Percentiles rank a stretch among this genome's conserved stretches.
phyloP scores from a whole-genome alignment of 2,888 invertebrate genomes.

The Pinctada fucata region DNA sequence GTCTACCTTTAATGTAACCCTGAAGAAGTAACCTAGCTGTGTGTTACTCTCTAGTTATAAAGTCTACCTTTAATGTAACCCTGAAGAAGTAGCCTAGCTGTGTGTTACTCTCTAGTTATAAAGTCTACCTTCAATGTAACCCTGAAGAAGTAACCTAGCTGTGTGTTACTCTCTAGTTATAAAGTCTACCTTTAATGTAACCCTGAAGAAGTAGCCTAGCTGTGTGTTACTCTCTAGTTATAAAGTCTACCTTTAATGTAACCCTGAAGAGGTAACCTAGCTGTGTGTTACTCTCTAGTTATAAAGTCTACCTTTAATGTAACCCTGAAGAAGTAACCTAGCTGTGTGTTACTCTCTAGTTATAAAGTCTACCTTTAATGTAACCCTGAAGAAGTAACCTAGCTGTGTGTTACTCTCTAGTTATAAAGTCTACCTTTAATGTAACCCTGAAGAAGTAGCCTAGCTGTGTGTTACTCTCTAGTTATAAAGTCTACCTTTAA shows the following conservation, averaged over 20 bases:
- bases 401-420: slow-evolving; percentile 89
- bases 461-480: slow-evolving; percentile 89
- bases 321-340: slow-evolving; percentile 88
- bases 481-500: slow-evolving; percentile 80
- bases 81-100: slow-evolving; percentile 89
- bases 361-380: slow-evolving; percentile 80
- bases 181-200: slow-evolving; percentile 80
- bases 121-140: slow-evolving; percentile 80
- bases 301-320: slow-evolving; percentile 79
- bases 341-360: slow-evolving; percentile 88
- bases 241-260: slow-evolving; percentile 79
- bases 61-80: slow-evolving; percentile 80
- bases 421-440: slow-evolving; percentile 80
- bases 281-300: slow-evolving; percentile 89
- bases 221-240: slow-evolving; percentile 89
- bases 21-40: slow-evolving; percentile 88
- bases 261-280: slow-evolving; percentile 87
- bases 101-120: slow-evolving; percentile 86
- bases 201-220: slow-evolving; percentile 87
- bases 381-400: slow-evolving; percentile 87
- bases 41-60: slow-evolving; percentile 86
- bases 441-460: slow-evolving; percentile 88
- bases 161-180: slow-evolving; percentile 88
- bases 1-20: slow-evolving; percentile 81
- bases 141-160: slow-evolving; percentile 88